Evolutionary conservation across 2,797 vertebrate genomes (phyloP), one percentile per base, ranked within the genome.

Genomic region (Hoplostethus mediterraneus): DNA sequence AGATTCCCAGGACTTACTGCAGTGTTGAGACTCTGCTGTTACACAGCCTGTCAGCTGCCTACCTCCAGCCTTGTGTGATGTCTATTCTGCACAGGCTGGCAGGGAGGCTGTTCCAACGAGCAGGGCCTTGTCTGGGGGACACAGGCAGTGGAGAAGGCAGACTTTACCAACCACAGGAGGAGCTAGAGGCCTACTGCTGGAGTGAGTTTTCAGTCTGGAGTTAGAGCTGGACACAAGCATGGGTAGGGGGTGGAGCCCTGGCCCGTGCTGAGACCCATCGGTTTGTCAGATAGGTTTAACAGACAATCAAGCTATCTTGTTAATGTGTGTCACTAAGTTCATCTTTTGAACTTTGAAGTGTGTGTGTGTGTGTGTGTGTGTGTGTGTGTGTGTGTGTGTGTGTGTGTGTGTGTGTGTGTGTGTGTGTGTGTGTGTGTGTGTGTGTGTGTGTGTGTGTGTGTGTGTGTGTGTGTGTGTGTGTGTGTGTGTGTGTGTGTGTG

Each of bases 71-170:
- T 78, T 67, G 75, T 79, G 78, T 21, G 57, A 95, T 95, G 94
- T 93, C 92, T 60, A 87, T 90, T 75, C 90, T 95, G 87, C 92
- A 94, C 73, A 93, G 88, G 80, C 89, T 94, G 81, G 91, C 93
- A 74, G 94, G 81, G 82, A 92, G 90, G 84, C 90, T 95, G 66
- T 90, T 95, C 78, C 92, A 92, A n/a, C 90, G 90, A 51, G 73
- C 86, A 0, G 89, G 93, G 71, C 93, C 92, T 13, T 90, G 90
- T 81, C 79, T 90, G 38, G 89, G 90, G 59, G 92, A 92, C 77
- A 30, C 84, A 14, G 81, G 80, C 66, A 28, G 52, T 67, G 91
- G 85, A 55, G 87, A 90, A 79, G 90, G 82, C 78, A 67, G 71
- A 79, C 85, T 83, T 65, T 74, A 80, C 77, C 90, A 81, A 81